These are phyloP conservation scores for Trachemys scripta DNA, from an alignment of 2,113 vertebrate genomes.

Conservation along the genomic window DNA sequence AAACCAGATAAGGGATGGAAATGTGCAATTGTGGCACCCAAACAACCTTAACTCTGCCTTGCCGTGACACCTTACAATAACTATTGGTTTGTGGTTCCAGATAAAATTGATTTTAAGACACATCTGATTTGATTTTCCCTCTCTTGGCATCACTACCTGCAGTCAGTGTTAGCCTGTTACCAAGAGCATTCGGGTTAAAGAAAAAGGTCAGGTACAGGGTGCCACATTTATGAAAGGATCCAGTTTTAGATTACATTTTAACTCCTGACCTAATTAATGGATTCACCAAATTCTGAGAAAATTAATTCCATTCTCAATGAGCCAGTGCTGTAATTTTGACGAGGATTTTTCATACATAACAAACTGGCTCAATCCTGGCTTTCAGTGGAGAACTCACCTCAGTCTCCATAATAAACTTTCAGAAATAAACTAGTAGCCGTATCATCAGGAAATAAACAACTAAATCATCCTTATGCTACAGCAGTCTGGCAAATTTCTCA, in stretches of 20 bases:
- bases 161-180: background rate
- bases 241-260: background rate
- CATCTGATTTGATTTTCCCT: background rate
- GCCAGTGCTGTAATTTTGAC: background rate
- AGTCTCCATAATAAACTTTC: background rate
- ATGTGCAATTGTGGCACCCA: background rate
- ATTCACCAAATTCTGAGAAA: background rate
- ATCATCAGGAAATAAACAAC: background rate
- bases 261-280: background rate
- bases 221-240: background rate
- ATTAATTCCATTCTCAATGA: background rate
- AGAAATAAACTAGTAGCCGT: background rate
- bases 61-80: background rate
- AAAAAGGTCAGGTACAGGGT: background rate
- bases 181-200: background rate
- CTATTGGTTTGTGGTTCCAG: accelerated
- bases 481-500: background rate
- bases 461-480: background rate
- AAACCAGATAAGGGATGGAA: accelerated
- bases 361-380: background rate
- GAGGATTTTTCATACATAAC: background rate
- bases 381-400: background rate
- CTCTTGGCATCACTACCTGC: background rate
- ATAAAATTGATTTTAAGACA: background rate
- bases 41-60: background rate